phyloP scores from a whole-genome alignment of 2,888 invertebrate species.

The Apamea epomidion region DNA sequence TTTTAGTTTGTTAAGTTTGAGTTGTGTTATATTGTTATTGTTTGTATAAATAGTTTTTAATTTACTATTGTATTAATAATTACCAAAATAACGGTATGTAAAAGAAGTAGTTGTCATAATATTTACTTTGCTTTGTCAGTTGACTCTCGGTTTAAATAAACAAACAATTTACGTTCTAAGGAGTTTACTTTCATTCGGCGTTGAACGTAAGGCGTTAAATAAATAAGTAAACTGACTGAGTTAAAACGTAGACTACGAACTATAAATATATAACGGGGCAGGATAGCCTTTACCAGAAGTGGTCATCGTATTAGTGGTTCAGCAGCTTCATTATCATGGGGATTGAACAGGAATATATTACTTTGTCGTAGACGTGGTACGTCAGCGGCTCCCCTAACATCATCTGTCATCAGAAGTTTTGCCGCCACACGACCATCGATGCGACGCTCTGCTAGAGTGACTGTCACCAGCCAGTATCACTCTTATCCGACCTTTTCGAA shows the following conservation, averaged over 20 bases:
- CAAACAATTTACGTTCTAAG: slow-evolving; percentile 23
- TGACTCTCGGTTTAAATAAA: slow-evolving; percentile 14
- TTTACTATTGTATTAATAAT: neutral
- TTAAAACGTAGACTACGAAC: neutral
- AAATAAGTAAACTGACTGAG: neutral
- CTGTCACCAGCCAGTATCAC: neutral
- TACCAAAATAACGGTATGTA: neutral
- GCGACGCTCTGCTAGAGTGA: neutral
- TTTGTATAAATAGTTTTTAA: neutral
- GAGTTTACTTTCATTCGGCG: slow-evolving; percentile 39
- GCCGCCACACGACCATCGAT: neutral
- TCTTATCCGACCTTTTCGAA: neutral
- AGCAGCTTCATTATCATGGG: neutral
- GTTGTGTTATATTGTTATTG: neutral
- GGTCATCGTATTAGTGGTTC: neutral
- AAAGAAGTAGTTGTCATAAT: slow-evolving; percentile 1
- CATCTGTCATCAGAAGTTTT: neutral
- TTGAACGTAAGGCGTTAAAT: slow-evolving; percentile 11
- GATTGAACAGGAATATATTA: neutral
- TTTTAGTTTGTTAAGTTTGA: neutral
- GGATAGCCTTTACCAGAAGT: too few species aligned
- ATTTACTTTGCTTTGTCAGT: neutral
- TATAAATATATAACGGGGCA: too few species aligned
- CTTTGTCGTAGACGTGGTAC: neutral
- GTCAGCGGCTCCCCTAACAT: too few species aligned